Percentiles rank a stretch among this genome's conserved stretches.
Conservation (phyloP, 2,888 invertebrate genomes). For the Cybosia mesomella region DNA sequence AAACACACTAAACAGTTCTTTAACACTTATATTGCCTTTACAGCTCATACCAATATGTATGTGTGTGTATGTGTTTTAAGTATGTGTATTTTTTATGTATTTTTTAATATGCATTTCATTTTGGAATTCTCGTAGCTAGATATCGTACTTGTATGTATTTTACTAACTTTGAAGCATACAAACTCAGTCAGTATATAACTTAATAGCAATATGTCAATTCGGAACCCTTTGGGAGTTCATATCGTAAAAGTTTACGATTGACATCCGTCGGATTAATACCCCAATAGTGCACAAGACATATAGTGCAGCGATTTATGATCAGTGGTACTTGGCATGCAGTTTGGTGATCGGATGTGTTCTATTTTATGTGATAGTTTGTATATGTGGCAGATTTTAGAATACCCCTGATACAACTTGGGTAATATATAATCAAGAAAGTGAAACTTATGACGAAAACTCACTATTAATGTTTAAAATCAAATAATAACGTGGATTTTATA, state of each 20-base stretch:
- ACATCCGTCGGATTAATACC: slow-evolving; percentile 80
- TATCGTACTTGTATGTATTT: not conserved
- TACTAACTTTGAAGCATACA: slow-evolving; percentile 2
- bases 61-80: too few species aligned
- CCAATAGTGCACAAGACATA: slow-evolving; percentile 22
- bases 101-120: too few species aligned
- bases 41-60: too few species aligned
- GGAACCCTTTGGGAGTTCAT: slow-evolving; percentile 80
- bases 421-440: too few species aligned
- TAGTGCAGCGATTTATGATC: slow-evolving; percentile 56
- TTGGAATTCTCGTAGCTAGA: not conserved
- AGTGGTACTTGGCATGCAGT: slow-evolving; percentile 46
- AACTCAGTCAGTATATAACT: slow-evolving; percentile 25
- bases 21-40: too few species aligned
- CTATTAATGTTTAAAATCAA: too few species aligned
- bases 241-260: slow-evolving; percentile 84
- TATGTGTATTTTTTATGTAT: too few species aligned
- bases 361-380: slow-evolving; percentile 13
- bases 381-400: too few species aligned
- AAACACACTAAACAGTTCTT: too few species aligned
- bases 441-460: too few species aligned
- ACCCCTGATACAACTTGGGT: not conserved
- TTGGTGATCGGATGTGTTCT: slow-evolving; percentile 24
- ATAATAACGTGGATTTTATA: too few species aligned
- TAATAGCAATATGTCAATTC: slow-evolving; percentile 38